phyloP scores from a whole-genome alignment of 1,140 invertebrate species.

The Diuraphis noxia region DNA sequence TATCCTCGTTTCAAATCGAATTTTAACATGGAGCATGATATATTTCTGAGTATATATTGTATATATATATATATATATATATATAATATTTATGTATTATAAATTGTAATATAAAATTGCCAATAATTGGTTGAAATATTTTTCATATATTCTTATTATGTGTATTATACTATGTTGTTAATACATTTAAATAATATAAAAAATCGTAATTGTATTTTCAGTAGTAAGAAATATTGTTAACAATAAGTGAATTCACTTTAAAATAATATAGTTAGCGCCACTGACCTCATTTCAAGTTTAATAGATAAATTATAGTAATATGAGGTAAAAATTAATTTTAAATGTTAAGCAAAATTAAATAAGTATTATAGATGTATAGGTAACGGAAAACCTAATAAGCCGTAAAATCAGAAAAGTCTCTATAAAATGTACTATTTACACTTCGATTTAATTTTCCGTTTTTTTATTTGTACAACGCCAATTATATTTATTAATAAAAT shows the following conservation, averaged over 20 bases:
- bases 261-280: background rate
- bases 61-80: too few relatives aligned
- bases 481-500: background rate
- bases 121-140: background rate
- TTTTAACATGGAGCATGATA: conserved; percentile 1
- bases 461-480: background rate
- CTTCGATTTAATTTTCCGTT: background rate
- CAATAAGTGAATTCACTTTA: too few relatives aligned
- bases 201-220: background rate
- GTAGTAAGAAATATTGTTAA: background rate
- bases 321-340: too few relatives aligned
- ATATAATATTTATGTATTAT: background rate
- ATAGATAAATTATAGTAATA: background rate
- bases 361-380: background rate
- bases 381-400: background rate
- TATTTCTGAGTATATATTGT: too few relatives aligned
- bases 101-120: background rate
- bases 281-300: background rate
- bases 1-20: conserved; percentile 41
- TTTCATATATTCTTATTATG: background rate
- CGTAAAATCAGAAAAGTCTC: background rate
- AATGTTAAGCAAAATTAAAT: background rate
- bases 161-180: background rate
- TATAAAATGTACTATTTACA: background rate
- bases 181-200: background rate